Evolutionary conservation across 2,888 invertebrate species (phyloP).

Genomic region (Rhagonycha lutea): DNA sequence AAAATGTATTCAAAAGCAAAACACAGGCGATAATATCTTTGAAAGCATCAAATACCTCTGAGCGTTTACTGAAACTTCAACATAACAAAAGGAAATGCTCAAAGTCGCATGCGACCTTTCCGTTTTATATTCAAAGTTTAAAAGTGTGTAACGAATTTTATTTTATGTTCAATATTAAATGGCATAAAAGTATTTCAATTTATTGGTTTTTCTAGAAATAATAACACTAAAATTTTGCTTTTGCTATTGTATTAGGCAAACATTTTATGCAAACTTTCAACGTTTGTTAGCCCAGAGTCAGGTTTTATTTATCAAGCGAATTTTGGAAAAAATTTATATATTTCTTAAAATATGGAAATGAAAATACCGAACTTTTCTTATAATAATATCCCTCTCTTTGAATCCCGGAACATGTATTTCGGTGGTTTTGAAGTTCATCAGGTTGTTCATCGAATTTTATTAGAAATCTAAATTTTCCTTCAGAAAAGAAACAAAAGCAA

Average conservation of each 20-base stretch:
- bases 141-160: slow-evolving; percentile 1
- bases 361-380: not conserved
- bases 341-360: not conserved
- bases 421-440: not conserved
- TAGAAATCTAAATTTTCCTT: not conserved
- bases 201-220: not conserved
- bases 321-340: not conserved
- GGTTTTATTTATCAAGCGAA: not conserved
- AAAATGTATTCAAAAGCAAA: slow-evolving; percentile 28
- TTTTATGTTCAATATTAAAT: not conserved
- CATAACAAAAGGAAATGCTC: slow-evolving; percentile 21
- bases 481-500: no score
- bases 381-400: not conserved
- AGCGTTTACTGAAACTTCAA: slow-evolving; percentile 24
- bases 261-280: not conserved
- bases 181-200: not conserved
- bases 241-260: not conserved
- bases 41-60: slow-evolving; percentile 28
- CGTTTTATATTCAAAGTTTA: slow-evolving; percentile 14
- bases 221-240: not conserved
- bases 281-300: not conserved
- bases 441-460: not conserved
- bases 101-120: slow-evolving; percentile 20
- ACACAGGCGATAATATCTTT: slow-evolving; percentile 28
- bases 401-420: not conserved